Percentiles rank a stretch among this genome's conserved stretches.
phyloP scores from a whole-genome alignment of 2,888 invertebrate genomes.

The Timandra comae region DNA sequence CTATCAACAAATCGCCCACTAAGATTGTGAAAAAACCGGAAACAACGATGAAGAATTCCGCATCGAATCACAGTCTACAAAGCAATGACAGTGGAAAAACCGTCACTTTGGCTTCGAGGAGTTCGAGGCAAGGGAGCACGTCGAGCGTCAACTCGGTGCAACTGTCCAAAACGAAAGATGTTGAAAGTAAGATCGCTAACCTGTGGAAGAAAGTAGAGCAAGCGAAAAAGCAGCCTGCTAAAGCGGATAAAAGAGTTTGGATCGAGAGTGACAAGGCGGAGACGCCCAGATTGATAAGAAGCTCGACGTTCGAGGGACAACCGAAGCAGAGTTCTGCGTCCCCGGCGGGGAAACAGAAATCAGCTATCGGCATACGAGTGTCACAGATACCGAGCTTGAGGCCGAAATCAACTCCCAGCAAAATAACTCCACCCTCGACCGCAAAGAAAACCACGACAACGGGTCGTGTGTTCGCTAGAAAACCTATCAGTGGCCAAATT shows the following conservation, averaged over 20 bases:
- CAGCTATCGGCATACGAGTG: conserved; percentile 62
- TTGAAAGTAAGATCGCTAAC: conserved; percentile 87
- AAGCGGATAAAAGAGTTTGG: conserved; percentile 79
- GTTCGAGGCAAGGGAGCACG: conserved; percentile 58
- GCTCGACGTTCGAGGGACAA: conserved; percentile 81
- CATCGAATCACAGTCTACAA: conserved; percentile 76
- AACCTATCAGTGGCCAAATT: conserved; percentile 44
- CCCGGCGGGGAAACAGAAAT: conserved; percentile 63
- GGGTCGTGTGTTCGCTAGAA: conserved; percentile 43
- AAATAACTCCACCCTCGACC: conserved; percentile 29
- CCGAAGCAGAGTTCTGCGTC: conserved; percentile 50
- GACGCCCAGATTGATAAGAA: conserved; percentile 71
- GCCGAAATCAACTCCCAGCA: conserved; percentile 43
- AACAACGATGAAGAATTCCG: conserved; percentile 62
- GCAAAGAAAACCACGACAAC: conserved; percentile 40
- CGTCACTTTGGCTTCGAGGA: conserved; percentile 49
- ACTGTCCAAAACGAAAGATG: conserved; percentile 78
- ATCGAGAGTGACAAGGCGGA: conserved; percentile 64
- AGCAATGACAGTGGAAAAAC: conserved; percentile 70
- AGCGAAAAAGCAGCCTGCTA: conserved; percentile 76
- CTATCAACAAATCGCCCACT: conserved; percentile 32
- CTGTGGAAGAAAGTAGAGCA: conserved; percentile 88
- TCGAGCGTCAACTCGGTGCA: conserved; percentile 80
- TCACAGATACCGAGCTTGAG: conserved; percentile 64
- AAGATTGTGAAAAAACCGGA: conserved; percentile 40